Percentiles rank a stretch among this genome's conserved stretches.
Conservation (phyloP, 2,113 vertebrate genomes). For the Zootoca vivipara region DNA sequence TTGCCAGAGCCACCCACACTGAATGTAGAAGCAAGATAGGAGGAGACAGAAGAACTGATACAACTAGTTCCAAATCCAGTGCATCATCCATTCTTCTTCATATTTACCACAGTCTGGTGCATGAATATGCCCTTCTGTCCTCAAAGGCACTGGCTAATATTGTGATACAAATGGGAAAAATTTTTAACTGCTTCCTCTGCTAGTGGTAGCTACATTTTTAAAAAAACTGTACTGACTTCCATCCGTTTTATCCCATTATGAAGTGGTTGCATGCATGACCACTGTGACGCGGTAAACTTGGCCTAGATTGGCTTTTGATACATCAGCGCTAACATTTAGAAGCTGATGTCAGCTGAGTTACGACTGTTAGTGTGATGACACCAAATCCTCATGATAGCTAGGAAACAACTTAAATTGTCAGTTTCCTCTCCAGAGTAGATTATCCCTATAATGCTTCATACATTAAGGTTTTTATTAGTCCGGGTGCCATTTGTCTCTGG, state of each 20-base stretch:
- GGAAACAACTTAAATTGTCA: neutral
- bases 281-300: neutral
- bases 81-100: neutral
- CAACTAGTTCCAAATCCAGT: neutral
- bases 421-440: neutral
- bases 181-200: neutral
- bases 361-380: neutral
- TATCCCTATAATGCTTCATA: neutral
- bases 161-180: neutral
- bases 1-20: neutral
- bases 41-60: neutral
- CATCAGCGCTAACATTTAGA: neutral
- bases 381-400: neutral
- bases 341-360: neutral
- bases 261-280: neutral
- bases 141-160: neutral
- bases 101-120: neutral
- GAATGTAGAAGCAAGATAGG: neutral
- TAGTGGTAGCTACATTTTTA: neutral
- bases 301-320: neutral
- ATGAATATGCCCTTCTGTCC: neutral
- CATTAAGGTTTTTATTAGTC: neutral
- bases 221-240: neutral
- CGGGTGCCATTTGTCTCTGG: neutral
- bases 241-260: neutral